phyloP scores from a whole-genome alignment of 1,140 invertebrate genomes.

The Brevipalpus yothersi region DNA sequence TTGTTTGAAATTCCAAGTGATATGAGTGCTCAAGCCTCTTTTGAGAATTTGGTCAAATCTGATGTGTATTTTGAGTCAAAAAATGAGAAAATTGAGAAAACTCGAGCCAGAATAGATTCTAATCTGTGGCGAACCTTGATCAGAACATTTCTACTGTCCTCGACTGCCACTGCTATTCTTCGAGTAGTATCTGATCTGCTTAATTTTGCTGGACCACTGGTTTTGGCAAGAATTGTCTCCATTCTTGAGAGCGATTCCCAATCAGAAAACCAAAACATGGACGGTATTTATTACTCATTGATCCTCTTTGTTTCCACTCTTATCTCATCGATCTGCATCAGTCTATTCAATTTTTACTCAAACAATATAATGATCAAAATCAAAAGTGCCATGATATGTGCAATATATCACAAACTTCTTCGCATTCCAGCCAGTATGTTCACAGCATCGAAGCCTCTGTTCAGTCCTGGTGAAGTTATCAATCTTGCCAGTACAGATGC shows the following conservation, averaged over 20 bases:
- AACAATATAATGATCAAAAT: constrained; percentile 63
- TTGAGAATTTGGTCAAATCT: background rate
- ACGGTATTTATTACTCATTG: constrained; percentile 53
- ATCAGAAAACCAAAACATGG: constrained; percentile 11
- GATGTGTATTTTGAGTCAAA: background rate
- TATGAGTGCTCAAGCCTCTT: constrained; percentile 27
- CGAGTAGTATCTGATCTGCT: constrained; percentile 56
- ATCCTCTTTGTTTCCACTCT: constrained; percentile 30
- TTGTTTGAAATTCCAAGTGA: constrained; percentile 54
- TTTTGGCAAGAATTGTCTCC: constrained; percentile 55
- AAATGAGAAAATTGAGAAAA: background rate
- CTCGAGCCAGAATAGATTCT: background rate
- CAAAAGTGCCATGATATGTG: constrained; percentile 48
- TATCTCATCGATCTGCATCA: constrained; percentile 42
- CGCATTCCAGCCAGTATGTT: constrained; percentile 22
- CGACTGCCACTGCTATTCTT: constrained; percentile 37
- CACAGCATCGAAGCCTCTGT: constrained; percentile 16
- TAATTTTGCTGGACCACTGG: constrained; percentile 62
- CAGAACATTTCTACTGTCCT: constrained; percentile 11
- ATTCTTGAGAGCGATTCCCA: constrained; percentile 42
- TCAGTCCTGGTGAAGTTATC: constrained; percentile 58
- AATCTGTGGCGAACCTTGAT: background rate
- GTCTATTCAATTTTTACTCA: constrained; percentile 73
- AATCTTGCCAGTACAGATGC: constrained; percentile 94
- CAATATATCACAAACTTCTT: constrained; percentile 62